Percentiles rank a stretch among this genome's conserved stretches.
phyloP scores from a whole-genome alignment of 2,888 invertebrate species.

The Drosophila quasianomalipes region DNA sequence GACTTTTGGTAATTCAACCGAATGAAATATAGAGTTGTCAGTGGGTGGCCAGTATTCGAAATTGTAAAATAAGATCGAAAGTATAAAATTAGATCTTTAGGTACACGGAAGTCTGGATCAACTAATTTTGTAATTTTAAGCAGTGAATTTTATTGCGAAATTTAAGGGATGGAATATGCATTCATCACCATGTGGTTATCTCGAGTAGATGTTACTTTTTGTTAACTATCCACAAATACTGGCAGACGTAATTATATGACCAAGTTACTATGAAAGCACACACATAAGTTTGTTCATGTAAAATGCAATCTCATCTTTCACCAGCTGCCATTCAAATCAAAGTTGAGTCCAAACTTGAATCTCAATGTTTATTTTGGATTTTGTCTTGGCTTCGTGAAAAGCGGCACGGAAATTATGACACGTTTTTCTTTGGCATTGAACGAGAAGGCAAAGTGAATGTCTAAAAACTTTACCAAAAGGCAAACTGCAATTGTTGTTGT shows the following conservation, averaged over 20 bases:
- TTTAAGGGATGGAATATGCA: background rate
- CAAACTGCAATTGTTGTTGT: conserved; percentile 37
- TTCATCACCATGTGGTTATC: background rate
- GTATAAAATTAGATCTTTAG: background rate
- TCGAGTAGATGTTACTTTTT: background rate
- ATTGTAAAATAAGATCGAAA: background rate
- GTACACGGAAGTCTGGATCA: background rate
- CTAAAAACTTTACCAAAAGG: conserved; percentile 44
- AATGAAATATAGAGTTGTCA: background rate
- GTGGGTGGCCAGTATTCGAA: background rate
- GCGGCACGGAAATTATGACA: conserved; percentile 69
- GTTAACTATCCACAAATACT: background rate
- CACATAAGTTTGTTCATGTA: background rate
- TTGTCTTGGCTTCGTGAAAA: conserved; percentile 31
- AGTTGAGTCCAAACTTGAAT: conserved; percentile 22
- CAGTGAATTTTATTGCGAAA: background rate
- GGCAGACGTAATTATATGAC: conserved; percentile 15
- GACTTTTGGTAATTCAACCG: background rate
- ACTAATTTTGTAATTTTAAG: background rate
- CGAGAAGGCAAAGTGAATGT: conserved; percentile 69
- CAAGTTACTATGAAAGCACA: conserved; percentile 1
- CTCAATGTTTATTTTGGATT: conserved; percentile 7
- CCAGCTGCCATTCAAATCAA: conserved; percentile 46
- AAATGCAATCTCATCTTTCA: conserved; percentile 68
- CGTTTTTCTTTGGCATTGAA: conserved; percentile 75